Conservation (phyloP, 2,888 invertebrate species). For the Dasypogon diadema region DNA sequence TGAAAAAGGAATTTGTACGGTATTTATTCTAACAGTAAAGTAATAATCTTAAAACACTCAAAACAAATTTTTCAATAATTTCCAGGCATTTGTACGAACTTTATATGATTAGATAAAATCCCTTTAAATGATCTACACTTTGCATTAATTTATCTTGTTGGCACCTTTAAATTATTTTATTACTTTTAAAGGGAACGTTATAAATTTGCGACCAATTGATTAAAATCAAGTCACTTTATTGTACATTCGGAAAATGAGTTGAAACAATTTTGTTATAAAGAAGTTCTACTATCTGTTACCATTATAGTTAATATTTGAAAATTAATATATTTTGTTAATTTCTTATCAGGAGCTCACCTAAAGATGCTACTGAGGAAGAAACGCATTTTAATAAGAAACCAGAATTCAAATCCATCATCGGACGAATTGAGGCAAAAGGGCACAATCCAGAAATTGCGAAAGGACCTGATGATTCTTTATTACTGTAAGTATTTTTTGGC, state of each 20-base stretch:
- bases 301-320: constrained; percentile 9
- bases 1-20: no score
- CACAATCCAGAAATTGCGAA: constrained; percentile 79
- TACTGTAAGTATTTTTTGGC: constrained; percentile 78
- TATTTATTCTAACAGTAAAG: no score
- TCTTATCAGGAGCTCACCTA: constrained; percentile 62
- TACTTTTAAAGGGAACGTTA: no score
- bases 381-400: constrained; percentile 58
- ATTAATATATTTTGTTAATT: no score
- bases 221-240: constrained; percentile 47
- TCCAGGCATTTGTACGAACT: no score
- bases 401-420: constrained; percentile 66
- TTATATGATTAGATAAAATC: no score
- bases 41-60: no score
- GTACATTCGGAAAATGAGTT: neutral
- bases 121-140: no score
- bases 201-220: no score
- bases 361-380: constrained; percentile 59
- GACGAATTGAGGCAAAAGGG: constrained; percentile 71
- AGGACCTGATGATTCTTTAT: constrained; percentile 82
- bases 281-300: neutral
- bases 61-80: no score
- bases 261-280: constrained; percentile 20
- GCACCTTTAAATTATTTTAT: no score
- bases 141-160: no score